Conservation (phyloP, 2,113 vertebrate species). For the Alces alces region DNA sequence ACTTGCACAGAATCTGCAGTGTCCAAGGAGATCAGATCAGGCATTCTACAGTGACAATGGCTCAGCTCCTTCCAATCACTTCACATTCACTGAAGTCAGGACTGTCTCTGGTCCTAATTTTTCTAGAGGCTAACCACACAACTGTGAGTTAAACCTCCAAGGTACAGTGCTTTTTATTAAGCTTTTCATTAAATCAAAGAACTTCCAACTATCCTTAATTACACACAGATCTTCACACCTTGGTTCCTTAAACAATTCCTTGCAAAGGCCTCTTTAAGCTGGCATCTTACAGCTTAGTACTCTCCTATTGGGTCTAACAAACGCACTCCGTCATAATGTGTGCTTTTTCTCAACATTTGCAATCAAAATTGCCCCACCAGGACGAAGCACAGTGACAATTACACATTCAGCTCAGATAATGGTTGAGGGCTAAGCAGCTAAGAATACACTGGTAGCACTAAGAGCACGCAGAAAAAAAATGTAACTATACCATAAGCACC, state of each 20-base stretch:
- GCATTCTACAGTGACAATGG: not conserved
- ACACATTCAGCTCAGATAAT: not conserved
- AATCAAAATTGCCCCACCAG: not conserved
- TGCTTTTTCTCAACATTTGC: not conserved
- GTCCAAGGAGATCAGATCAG: conserved; percentile 33
- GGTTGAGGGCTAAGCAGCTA: not conserved
- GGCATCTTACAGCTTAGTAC: not conserved
- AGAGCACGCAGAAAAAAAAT: not conserved
- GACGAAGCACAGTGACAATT: not conserved
- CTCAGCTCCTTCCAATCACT: not conserved
- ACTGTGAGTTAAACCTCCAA: not conserved
- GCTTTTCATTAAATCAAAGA: not conserved
- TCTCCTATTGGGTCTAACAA: not conserved
- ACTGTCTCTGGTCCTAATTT: not conserved
- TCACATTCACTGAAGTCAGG: not conserved
- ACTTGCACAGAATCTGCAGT: not conserved
- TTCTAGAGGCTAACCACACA: conserved; percentile 12
- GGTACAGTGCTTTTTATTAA: not conserved
- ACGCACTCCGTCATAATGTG: not conserved
- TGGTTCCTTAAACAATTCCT: not conserved
- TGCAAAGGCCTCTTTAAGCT: not conserved
- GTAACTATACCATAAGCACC: not conserved
- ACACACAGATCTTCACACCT: not conserved
- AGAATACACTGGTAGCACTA: not conserved
- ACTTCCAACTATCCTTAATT: not conserved